A percentile compares a stretch with the other conserved stretches of the same genome.
phyloP scores from a whole-genome alignment of 2,797 vertebrate genomes.

The Pantherophis vulpinus region DNA sequence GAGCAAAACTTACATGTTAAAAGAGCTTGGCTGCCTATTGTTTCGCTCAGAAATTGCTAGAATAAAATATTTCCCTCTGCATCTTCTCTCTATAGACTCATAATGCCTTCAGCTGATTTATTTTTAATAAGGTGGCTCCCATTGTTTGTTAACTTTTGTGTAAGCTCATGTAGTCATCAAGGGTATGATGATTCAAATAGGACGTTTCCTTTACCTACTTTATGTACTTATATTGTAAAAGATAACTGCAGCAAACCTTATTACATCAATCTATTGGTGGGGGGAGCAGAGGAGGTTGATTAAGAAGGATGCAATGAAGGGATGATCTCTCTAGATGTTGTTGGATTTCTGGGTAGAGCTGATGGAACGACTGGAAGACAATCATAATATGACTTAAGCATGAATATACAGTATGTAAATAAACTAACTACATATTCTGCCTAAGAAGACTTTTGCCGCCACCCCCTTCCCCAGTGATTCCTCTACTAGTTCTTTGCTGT shows the following conservation, averaged over 20 bases:
- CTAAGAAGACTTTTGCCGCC: neutral
- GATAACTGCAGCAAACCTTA: neutral
- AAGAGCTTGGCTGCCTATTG: neutral
- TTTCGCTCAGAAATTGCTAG: neutral
- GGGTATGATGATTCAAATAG: neutral
- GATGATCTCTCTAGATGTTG: neutral
- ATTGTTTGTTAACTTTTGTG: neutral
- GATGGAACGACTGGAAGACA: neutral
- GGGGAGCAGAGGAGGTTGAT: neutral
- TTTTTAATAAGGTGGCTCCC: neutral
- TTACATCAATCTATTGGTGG: neutral
- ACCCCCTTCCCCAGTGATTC: neutral
- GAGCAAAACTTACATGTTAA: neutral
- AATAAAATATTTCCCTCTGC: neutral
- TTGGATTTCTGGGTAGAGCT: neutral
- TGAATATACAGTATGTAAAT: neutral
- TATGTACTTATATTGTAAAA: neutral
- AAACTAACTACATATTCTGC: neutral
- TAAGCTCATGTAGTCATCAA: neutral
- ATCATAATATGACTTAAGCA: neutral
- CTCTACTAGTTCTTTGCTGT: neutral
- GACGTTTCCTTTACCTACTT: neutral
- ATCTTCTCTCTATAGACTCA: neutral
- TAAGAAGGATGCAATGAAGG: neutral
- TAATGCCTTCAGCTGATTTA: neutral